These are phyloP conservation scores for Pimephales promelas DNA, from an alignment of 2,113 vertebrate genomes.

Conservation along the genomic window DNA sequence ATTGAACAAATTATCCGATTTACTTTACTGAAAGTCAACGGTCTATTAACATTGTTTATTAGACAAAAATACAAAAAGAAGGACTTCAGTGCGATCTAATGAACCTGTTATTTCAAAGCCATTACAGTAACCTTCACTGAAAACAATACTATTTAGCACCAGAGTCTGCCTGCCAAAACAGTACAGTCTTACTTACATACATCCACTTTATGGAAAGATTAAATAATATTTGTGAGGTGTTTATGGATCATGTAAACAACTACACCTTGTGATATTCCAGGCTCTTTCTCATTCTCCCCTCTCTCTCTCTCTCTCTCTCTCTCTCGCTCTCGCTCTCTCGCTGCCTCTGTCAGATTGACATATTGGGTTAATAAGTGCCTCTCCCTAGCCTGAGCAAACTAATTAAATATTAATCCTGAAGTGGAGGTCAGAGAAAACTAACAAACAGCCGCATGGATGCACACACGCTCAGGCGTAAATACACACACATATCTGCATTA, in stretches of 20 bases:
- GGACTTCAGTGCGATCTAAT: not conserved
- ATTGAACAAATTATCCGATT: not conserved
- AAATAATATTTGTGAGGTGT: conserved; percentile 42
- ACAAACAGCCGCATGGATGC: conserved; percentile 65
- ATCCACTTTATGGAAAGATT: conserved; percentile 36
- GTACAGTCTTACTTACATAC: not conserved
- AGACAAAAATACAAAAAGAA: not conserved
- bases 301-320: conserved; percentile 62
- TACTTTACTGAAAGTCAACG: not conserved
- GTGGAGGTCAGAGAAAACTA: conserved; percentile 86
- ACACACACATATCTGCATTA: conserved; percentile 41
- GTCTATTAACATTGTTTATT: no score
- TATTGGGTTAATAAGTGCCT: conserved; percentile 84
- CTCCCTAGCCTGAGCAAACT: conserved; percentile 80
- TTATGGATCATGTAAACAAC: conserved; percentile 48
- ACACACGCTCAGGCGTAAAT: conserved; percentile 7
- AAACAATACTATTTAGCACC: not conserved
- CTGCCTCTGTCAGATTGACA: conserved; percentile 80
- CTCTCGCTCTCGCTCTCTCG: conserved; percentile 63
- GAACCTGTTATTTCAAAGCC: not conserved
- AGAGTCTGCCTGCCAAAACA: conserved; percentile 14
- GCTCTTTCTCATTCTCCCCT: not conserved
- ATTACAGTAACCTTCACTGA: not conserved
- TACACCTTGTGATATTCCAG: conserved; percentile 7
- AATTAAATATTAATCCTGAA: conserved; percentile 88